Conservation (phyloP, 2,888 invertebrate genomes). For the Hirtodrosophila trivittata region DNA sequence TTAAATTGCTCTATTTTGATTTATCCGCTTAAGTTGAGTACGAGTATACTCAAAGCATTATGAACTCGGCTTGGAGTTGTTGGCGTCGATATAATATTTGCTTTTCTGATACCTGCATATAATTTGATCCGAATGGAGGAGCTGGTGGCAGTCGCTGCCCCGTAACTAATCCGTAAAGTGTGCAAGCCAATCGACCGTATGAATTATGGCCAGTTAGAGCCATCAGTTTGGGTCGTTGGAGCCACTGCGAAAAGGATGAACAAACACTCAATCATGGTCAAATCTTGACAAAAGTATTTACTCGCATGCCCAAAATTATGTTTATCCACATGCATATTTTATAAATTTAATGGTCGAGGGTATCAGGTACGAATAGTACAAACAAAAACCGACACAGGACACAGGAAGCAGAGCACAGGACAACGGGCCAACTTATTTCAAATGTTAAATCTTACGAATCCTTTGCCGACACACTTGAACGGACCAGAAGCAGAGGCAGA, state of each 20-base stretch:
- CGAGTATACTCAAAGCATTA: background rate
- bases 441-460: constrained; percentile 76
- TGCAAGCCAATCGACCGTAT: constrained; percentile 69
- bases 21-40: background rate
- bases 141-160: constrained; percentile 20
- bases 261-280: constrained; percentile 75
- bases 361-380: constrained; percentile 46
- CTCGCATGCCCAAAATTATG: constrained; percentile 72
- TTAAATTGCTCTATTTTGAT: background rate
- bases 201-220: constrained; percentile 64
- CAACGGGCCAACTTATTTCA: constrained; percentile 65
- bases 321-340: constrained; percentile 77
- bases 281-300: constrained; percentile 72
- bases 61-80: background rate
- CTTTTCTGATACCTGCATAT: constrained; percentile 11
- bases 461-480: constrained; percentile 73
- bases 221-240: background rate
- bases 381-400: constrained; percentile 34
- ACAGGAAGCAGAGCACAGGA: constrained; percentile 25
- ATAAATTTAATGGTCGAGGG: constrained; percentile 67
- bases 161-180: constrained; percentile 45
- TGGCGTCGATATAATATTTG: background rate
- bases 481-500: too few species aligned
- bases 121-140: constrained; percentile 41
- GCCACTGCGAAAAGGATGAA: constrained; percentile 1